Evolutionary conservation across 2,113 vertebrate species (phyloP), one percentile per base, ranked within the genome.

Genomic region (Reinhardtius hippoglossoides): DNA sequence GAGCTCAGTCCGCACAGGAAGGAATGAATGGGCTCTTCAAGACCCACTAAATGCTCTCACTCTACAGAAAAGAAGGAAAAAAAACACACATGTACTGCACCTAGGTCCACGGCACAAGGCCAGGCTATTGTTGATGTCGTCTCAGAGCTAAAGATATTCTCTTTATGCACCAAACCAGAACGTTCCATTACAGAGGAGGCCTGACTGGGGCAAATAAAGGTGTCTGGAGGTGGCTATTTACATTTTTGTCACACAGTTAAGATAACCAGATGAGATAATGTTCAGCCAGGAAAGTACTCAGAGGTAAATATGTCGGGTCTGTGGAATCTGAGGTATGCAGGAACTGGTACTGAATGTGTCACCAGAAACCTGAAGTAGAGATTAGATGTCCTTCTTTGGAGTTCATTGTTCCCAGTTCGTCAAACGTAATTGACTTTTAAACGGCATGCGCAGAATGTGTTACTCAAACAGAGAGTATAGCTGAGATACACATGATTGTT

Each of bases 291-390:
- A 48, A 59, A 60, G n/a, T 20, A 42, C 55, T 48, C 5, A 21
- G 35, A 75, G 78, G 57, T 70, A 63, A 87, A 82, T 21, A 74
- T 8, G 64, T 80, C 9, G 27, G 65, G 55, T 37, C 52, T 66
- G 67, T 21, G 84, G 78, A 85, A 88, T 88, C 20, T 80, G 18
- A 79, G 67, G 68, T 27, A 87, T 84, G 88, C 76, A 67, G 68
- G 59, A 69, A 40, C 24, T 5, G 15, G 24, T 35, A 31, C 75
- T 72, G 2, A 56, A 64, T 35, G n/a, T 65, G 65, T 74, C 54
- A 50, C 23, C 60, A 72, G 72, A 52, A 87, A 81, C 62, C 18
- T 67, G 2, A 50, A 57, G 56, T 42, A 64, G 76, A 77, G 78
- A 87, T 84, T 87, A 84, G 69, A 82, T 77, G 69, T 80, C 71